Evolutionary conservation across 1,140 invertebrate genomes (phyloP), one percentile per base, ranked within the genome.

Genomic region (Zaprionus gabonicus): DNA sequence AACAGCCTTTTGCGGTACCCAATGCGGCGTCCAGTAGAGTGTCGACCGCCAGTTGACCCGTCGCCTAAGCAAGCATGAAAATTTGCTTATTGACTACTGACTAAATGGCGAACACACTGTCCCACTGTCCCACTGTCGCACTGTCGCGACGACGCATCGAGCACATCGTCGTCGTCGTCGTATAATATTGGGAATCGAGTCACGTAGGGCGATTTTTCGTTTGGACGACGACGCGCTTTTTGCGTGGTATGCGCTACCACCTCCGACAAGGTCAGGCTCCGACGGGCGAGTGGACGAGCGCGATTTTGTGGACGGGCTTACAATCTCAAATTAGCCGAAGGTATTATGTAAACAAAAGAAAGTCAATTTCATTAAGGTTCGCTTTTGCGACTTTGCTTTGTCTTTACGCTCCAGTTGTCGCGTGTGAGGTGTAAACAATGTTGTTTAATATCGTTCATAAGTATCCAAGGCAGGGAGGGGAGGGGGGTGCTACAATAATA

Each of bases 171-270:
- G 60, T 56, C 27, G 60, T 41, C 25, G 53, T 60, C 27, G 60
- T 27, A 25, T 41, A 63, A 23, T 62, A 70, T 87, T 88, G 62
- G 28, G 31, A 87, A 85, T 60, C 85, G 84, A 78, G 85, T 87
- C 84, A 87, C 84, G 84, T 87, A 87, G 75, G 75, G 57, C 79
- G 77, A 77, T 77, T 86, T 82, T 72, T 63, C 74, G 80, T 77
- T 83, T 90, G 74, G 85, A 49, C 84, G 81, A 85, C 74, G 79
- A 83, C 76, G 82, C 63, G 80, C 66, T 69, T 72, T 81, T 86
- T 75, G 36, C 55, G 15, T 49, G 64, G 68, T 49, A 71, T 76
- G 68, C 41, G 41, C 85, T 80, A 87, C 85, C 85, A 87, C 85
- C 85, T 87, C 74, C 86, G 58, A 78, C 81, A 87, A 87, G 84